These are phyloP conservation scores for Ellobium chinense DNA, from an alignment of 2,888 invertebrate genomes.

Conservation along the genomic window DNA sequence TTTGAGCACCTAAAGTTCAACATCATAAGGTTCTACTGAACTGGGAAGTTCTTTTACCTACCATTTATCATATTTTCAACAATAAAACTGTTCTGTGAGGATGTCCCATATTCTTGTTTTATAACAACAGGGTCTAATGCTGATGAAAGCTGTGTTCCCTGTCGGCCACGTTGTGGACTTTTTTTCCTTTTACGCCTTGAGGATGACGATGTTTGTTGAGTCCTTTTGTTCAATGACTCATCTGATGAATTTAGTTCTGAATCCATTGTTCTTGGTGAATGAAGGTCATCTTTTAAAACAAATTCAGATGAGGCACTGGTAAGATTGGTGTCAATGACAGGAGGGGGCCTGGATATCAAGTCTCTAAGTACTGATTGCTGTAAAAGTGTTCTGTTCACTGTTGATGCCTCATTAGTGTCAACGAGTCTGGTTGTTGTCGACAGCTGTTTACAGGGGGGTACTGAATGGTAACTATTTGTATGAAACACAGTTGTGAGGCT, in stretches of 20 bases:
- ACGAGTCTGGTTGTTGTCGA: background rate
- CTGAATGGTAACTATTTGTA: slow-evolving; percentile 27
- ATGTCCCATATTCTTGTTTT: background rate
- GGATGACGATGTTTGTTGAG: background rate
- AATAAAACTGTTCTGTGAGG: background rate
- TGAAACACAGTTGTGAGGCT: background rate
- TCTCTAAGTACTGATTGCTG: background rate
- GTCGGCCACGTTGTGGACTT: background rate
- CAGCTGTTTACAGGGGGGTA: slow-evolving; percentile 1
- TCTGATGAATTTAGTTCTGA: background rate
- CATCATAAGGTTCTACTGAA: too few relatives aligned
- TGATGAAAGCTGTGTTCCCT: background rate
- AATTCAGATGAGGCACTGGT: background rate
- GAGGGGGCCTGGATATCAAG: background rate
- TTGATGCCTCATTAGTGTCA: background rate
- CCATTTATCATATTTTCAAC: background rate
- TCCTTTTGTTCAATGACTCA: background rate
- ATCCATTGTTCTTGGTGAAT: background rate
- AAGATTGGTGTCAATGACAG: background rate
- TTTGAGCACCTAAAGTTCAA: too few relatives aligned
- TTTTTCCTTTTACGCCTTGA: background rate
- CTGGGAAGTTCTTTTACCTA: too few relatives aligned
- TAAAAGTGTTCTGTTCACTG: background rate
- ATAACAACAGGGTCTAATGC: background rate
- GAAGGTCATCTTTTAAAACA: background rate